Base-by-base conservation (phyloP, 2,113 vertebrate genomes). In the Strix aluco region DNA sequence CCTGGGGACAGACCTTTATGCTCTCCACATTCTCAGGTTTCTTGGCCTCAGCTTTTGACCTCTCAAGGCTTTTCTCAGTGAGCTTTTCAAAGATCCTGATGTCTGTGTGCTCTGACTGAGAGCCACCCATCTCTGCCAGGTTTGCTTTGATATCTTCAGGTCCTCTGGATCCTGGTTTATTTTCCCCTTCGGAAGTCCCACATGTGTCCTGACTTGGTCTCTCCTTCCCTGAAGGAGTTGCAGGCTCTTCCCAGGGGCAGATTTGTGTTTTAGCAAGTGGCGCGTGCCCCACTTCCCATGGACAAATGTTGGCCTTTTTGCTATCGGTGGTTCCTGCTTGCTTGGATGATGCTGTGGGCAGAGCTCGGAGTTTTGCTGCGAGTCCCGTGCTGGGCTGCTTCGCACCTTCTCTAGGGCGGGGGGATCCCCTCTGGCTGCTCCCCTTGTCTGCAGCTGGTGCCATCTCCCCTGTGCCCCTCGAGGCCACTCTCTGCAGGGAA, bases 1-100 rank as follows among this genome's bases (percentile, higher is more conserved):
- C 97, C 98, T 97, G 97, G 0, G 93, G 98, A 97, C 97, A 98
- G 21, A 97, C 44, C 36, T 44, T 89, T 27, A 36, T 40, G 36
- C 32, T 91, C 12, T 62, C 90, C 4, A 11, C 3, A 0, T 62
- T 90, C 54, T 75, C 55, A 7, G 66, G 18, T 91, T 83, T 94
- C 67, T 80, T 91, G 62, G 73, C 10, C 25, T 91, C 32, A 0
- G 67, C 44, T 25, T 82, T 91, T 34, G 92, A 62, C 36, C 22
- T 8, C 30, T 88, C 80, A 15, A 62, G 51, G 34, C 47, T 82
- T 69, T 66, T 84, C 18, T 12, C n/a, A 15, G 21, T 1, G 26
- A 54, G 15, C 38, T 74, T 34, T 29, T 62, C n/a, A 8, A 40
- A 18, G 27, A 19, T 55, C 72, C 26, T 3, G 8, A 13, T 57